These are phyloP conservation scores for Aythya baeri DNA, from an alignment of 2,113 vertebrate species.

Conservation along the genomic window DNA sequence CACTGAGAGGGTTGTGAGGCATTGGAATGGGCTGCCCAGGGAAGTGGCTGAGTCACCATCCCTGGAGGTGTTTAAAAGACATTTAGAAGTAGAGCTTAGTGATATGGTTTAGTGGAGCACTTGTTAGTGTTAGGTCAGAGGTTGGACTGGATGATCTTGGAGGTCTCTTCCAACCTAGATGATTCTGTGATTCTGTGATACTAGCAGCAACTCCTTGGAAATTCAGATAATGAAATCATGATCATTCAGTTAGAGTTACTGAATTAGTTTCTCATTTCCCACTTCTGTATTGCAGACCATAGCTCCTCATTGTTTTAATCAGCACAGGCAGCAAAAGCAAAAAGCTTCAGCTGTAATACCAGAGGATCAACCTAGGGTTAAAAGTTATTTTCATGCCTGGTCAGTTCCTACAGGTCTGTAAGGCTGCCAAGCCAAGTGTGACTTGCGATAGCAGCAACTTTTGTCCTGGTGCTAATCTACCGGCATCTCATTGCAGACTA, in stretches of 20 bases:
- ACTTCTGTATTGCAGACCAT: background rate
- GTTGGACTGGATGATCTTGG: too few species aligned
- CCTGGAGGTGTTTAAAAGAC: too few species aligned
- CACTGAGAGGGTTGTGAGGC: too few species aligned
- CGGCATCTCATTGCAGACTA: background rate
- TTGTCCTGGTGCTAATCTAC: background rate
- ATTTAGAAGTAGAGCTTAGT: too few species aligned
- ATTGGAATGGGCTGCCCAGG: too few species aligned
- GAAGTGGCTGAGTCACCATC: too few species aligned
- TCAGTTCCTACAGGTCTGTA: background rate
- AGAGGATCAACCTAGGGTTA: background rate
- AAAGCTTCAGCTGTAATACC: background rate
- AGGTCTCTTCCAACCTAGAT: too few species aligned
- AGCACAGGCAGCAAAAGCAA: background rate
- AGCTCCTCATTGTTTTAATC: conserved; percentile 23
- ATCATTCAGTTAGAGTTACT: background rate
- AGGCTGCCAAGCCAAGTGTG: background rate
- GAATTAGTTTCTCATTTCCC: conserved; percentile 1
- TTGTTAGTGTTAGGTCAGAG: too few species aligned
- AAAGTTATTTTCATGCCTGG: background rate
- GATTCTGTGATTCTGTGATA: too few species aligned
- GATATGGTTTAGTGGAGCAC: too few species aligned
- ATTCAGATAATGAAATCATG: background rate
- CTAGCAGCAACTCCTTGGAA: background rate
- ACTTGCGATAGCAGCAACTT: background rate